Evolutionary conservation across 37 sponge, comb jelly and placozoan species (phyloP), one percentile per base, ranked within the genome.

Genomic region (Eunapius fragilis): DNA sequence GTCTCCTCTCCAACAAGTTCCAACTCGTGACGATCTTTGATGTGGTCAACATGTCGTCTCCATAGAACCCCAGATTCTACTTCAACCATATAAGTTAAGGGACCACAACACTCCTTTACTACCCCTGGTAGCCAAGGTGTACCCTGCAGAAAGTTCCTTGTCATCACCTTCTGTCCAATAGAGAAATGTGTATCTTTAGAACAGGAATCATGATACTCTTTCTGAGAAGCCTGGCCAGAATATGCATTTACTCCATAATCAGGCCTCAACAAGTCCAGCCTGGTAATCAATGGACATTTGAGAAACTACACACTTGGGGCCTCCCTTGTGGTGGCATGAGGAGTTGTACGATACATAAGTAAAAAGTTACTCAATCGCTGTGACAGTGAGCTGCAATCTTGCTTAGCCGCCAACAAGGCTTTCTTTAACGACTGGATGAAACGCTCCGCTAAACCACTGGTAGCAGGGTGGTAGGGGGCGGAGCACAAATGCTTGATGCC

Each of bases 1-100:
- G n/a, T n/a, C n/a, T n/a, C n/a, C n/a, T n/a, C n/a, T n/a, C n/a
- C n/a, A n/a, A n/a, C n/a, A n/a, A n/a, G n/a, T n/a, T n/a, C n/a
- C n/a, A 41, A 41, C 41, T 41, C 41, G 41, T 41, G 41, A 6
- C 41, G 41, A 6, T 41, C 41, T 41, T 75, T 32, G 24, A 80
- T 24, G 28, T 86, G 86, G 70, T 78, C 86, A 28, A 75, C 45
- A 79, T 78, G 86, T 10, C 86, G 5, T 3, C 35, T 86, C 86
- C 79, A 86, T 30, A 12, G 69, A 37, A 47, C 50, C 0, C 79
- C 86, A 24, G 32, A 41, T 19, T 26, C 47, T 22, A 25, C 31
- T 71, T 82, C 58, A n/a, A 82, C 45, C n/a, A 35, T 22, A 72
- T 82, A 82, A 71, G 83, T 82, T 50, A 71, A 12, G 14, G 83